Conservation (phyloP, 1,140 invertebrate genomes). For the Pseudoatta argentina region DNA sequence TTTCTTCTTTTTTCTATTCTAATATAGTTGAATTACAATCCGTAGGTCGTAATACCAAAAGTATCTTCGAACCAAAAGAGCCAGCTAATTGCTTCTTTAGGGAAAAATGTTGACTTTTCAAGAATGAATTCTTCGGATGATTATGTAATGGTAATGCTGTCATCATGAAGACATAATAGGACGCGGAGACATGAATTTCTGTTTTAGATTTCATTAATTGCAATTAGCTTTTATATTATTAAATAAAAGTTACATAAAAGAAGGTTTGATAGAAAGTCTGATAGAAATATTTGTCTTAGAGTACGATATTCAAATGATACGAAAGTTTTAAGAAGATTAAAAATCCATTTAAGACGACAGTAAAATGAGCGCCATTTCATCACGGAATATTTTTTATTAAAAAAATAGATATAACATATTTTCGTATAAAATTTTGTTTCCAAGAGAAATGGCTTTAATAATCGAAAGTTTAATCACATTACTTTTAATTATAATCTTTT, state of each 20-base stretch:
- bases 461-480: not conserved
- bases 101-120: not conserved
- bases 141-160: not conserved
- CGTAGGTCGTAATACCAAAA: too few relatives aligned
- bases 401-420: not conserved
- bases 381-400: not conserved
- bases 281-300: not conserved
- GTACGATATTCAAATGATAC: not conserved
- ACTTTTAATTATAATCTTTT: not conserved
- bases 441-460: not conserved
- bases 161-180: not conserved
- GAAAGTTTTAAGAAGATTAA: not conserved
- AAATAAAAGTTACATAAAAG: not conserved
- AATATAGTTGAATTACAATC: too few relatives aligned
- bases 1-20: too few relatives aligned
- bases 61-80: too few relatives aligned
- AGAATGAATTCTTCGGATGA: not conserved
- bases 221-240: not conserved
- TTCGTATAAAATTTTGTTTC: not conserved
- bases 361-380: not conserved
- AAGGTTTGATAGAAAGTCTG: not conserved
- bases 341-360: not conserved
- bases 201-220: not conserved
- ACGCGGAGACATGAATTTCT: not conserved
- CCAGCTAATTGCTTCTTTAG: too few relatives aligned